These are phyloP conservation scores for Cheilosia pagana DNA, from an alignment of 2,888 invertebrate genomes.

Conservation along the genomic window DNA sequence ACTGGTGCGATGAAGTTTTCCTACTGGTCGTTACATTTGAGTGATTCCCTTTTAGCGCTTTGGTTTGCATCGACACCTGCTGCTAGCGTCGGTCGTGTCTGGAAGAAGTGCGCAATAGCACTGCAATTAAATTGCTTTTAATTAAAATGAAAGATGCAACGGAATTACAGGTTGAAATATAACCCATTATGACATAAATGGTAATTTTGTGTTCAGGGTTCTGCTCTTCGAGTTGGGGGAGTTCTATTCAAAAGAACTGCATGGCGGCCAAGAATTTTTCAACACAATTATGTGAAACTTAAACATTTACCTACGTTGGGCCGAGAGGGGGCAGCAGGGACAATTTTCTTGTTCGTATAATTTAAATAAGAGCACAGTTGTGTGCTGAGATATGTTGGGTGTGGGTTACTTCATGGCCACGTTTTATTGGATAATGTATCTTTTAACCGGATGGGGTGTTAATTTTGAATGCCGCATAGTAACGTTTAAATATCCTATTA, in stretches of 20 bases:
- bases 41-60: slow-evolving; percentile 37
- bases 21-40: slow-evolving; percentile 61
- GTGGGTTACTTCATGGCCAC: slow-evolving; percentile 13
- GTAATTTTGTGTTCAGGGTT: slow-evolving; percentile 43
- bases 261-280: slow-evolving; percentile 1
- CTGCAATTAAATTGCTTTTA: slow-evolving; percentile 40
- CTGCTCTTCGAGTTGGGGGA: background rate
- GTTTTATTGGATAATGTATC: slow-evolving; percentile 8
- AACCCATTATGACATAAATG: slow-evolving; percentile 40
- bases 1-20: slow-evolving; percentile 68
- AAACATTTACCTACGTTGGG: background rate
- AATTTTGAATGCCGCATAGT: too few relatives aligned
- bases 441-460: too few relatives aligned
- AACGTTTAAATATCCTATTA: too few relatives aligned
- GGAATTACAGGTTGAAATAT: slow-evolving; percentile 25
- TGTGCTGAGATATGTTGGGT: background rate
- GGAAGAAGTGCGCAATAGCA: slow-evolving; percentile 17
- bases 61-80: slow-evolving; percentile 19
- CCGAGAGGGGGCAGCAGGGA: background rate
- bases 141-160: slow-evolving; percentile 40
- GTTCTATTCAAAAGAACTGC: slow-evolving; percentile 29
- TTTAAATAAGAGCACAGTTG: background rate
- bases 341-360: background rate
- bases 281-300: background rate
- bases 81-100: background rate